Evolutionary conservation across 2,888 invertebrate genomes (phyloP).

Genomic region (Hirtodrosophila duncani): DNA sequence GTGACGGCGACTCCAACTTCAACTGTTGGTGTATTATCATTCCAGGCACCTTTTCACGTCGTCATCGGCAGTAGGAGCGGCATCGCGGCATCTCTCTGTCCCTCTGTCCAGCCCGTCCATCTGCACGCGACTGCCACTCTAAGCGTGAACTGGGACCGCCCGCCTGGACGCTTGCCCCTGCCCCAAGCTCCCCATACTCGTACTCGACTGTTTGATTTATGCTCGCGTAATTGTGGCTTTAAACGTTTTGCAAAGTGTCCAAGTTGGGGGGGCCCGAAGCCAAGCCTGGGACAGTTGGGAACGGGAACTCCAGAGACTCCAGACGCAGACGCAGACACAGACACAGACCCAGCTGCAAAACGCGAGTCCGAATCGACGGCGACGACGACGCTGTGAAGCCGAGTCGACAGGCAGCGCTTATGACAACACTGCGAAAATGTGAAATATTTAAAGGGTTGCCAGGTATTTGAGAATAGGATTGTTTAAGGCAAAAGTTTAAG

Average conservation of each 20-base stretch:
- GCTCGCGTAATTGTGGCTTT: conserved; percentile 78
- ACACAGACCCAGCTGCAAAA: too few species aligned
- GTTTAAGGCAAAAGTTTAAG: too few species aligned
- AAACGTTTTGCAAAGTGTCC: conserved; percentile 73
- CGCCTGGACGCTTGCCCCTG: conserved; percentile 23
- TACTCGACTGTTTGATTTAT: conserved; percentile 78
- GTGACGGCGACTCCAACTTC: too few species aligned
- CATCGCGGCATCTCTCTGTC: too few species aligned
- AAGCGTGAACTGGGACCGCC: conserved; percentile 47
- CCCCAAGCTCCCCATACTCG: conserved; percentile 34
- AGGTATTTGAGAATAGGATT: not conserved
- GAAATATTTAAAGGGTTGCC: conserved; percentile 57
- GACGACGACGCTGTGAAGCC: not conserved
- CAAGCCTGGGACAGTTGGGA: not conserved
- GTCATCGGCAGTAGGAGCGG: not conserved
- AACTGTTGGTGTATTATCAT: too few species aligned
- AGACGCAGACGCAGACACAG: too few species aligned
- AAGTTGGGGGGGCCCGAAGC: conserved; percentile 18
- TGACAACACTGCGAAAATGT: conserved; percentile 54
- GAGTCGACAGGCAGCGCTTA: conserved; percentile 41
- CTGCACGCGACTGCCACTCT: conserved; percentile 61
- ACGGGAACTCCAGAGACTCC: too few species aligned
- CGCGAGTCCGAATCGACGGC: too few species aligned
- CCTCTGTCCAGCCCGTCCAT: conserved; percentile 1
- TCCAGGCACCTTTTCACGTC: conserved; percentile 32